These are phyloP conservation scores for Leucophenga varia DNA, from an alignment of 1,140 invertebrate genomes.

Conservation along the genomic window DNA sequence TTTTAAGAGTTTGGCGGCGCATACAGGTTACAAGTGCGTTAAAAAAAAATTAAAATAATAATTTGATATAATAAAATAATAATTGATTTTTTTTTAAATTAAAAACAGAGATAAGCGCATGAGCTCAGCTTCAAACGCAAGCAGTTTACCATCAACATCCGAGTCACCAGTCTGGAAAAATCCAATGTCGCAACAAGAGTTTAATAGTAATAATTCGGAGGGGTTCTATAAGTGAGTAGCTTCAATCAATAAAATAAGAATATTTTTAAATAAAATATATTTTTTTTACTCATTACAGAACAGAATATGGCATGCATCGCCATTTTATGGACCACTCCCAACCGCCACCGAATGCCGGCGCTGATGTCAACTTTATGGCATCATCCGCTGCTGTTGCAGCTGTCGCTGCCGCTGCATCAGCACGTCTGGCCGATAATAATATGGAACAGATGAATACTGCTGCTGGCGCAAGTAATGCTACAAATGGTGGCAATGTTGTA, in stretches of 20 bases:
- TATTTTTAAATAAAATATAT: no score
- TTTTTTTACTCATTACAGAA: slow-evolving; percentile 30
- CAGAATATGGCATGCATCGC: slow-evolving; percentile 54
- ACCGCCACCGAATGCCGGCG: slow-evolving; percentile 44
- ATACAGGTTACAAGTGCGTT: slow-evolving; percentile 50
- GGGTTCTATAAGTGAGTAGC: slow-evolving; percentile 48
- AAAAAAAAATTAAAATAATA: no score
- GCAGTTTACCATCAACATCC: slow-evolving; percentile 51
- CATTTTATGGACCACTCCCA: slow-evolving; percentile 56
- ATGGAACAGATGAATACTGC: slow-evolving; percentile 45
- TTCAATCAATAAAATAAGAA: background rate
- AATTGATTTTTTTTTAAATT: background rate
- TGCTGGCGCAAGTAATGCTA: slow-evolving; percentile 33
- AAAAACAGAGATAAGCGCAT: slow-evolving; percentile 50
- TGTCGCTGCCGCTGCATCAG: slow-evolving; percentile 44
- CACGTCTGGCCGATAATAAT: slow-evolving; percentile 43
- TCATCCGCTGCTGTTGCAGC: slow-evolving; percentile 49
- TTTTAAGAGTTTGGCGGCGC: slow-evolving; percentile 51
- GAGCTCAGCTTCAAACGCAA: slow-evolving; percentile 50
- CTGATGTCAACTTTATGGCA: slow-evolving; percentile 52
- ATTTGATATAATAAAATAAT: no score
- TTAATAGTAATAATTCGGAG: slow-evolving; percentile 54
- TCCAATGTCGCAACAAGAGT: slow-evolving; percentile 56
- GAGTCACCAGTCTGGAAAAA: slow-evolving; percentile 56
- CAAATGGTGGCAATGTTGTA: slow-evolving; percentile 46